Evolutionary conservation across 2,797 vertebrate species (phyloP).

Genomic region (Poecile montanus): DNA sequence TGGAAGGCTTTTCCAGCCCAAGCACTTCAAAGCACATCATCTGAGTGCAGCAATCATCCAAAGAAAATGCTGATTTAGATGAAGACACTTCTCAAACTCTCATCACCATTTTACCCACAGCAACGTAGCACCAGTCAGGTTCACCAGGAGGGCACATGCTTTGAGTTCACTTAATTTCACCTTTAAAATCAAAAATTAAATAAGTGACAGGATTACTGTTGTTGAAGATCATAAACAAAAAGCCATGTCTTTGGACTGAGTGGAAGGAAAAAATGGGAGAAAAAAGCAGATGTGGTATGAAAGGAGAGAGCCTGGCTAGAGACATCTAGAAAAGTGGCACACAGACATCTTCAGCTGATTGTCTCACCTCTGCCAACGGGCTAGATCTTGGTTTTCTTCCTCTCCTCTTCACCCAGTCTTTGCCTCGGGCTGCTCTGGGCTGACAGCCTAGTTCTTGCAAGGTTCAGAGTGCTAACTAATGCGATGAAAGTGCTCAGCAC

Average conservation of each 20-base stretch:
- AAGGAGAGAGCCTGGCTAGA: not conserved
- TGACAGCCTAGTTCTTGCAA: not conserved
- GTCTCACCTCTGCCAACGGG: not conserved
- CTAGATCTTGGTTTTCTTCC: not conserved
- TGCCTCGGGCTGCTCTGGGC: not conserved
- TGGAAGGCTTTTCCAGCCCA: not conserved
- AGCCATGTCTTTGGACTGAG: not conserved
- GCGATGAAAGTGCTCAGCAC: not conserved
- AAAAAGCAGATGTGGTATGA: not conserved
- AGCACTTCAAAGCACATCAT: not conserved
- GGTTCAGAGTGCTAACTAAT: not conserved
- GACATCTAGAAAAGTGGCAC: not conserved
- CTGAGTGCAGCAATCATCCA: not conserved
- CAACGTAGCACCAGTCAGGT: not conserved
- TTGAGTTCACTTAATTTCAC: not conserved
- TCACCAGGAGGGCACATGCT: not conserved
- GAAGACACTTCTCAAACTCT: not conserved
- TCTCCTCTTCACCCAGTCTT: not conserved
- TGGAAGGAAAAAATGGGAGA: not conserved
- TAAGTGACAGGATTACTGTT: fast-evolving
- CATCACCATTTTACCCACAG: not conserved
- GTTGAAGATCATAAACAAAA: not conserved
- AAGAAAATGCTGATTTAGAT: not conserved
- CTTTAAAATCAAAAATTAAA: not conserved
- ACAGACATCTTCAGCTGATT: not conserved